Evolutionary conservation across 2,797 vertebrate genomes (phyloP), one percentile per base, ranked within the genome.

Genomic region (Tangara arthus): DNA sequence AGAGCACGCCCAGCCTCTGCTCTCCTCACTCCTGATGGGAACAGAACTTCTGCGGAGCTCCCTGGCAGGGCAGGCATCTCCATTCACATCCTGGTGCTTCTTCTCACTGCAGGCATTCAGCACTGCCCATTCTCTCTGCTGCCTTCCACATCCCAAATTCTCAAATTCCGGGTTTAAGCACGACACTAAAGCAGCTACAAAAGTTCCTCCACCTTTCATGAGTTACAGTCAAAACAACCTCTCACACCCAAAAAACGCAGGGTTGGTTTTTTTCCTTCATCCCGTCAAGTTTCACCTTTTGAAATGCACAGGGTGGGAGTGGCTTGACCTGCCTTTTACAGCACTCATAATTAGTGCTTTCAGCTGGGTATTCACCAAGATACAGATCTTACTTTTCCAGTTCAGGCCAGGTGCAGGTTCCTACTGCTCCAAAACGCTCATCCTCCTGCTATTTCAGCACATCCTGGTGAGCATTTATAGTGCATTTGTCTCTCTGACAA

Each of bases 1-100:
- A 3, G 0, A 42, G 23, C 78, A 28, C 70, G 3, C 19, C 3
- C 1, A 0, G 46, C 5, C 7, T 3, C 4, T 0, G 18, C 46
- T 49, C 44, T 15, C 2, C 64, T 20, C 63, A 0, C 53, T 2
- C 10, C 63, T 2, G 49, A 50, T 3, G 14, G 0, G 32, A 32
- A 1, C 26, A 11, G 3, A 5, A 4, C 34, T 30, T 3, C 52
- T 3, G 3, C 42, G 9, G 56, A 9, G 11, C 42, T 19, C 4
- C 50, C 1, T 15, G 32, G 20, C 42, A 2, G 42, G 56, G 7
- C n/a, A 26, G 30, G 49, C 5, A 6, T 44, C 82, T 66, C 85
- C 93, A 82, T 16, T n/a, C 78, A 37, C 78, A 42, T 34, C 23
- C 84, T 30, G n/a, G 8, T 18, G 65, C 72, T 7, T 2, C 88